Conservation (phyloP, 1,140 invertebrate genomes). For the Anastrepha ludens region DNA sequence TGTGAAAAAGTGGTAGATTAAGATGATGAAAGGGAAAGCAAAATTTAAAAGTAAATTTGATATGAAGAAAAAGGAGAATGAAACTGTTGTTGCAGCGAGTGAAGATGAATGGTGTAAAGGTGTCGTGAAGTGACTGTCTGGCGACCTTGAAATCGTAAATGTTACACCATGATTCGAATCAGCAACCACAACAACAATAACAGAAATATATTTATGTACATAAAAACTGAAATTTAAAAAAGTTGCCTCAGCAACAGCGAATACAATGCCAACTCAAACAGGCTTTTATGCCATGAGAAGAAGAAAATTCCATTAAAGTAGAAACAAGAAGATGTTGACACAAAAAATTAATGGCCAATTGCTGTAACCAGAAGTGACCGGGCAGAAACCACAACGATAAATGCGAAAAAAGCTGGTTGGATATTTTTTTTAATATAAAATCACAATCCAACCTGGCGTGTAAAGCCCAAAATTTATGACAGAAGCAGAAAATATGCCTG, state of each 20-base stretch:
- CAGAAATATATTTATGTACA: not conserved
- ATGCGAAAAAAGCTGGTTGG: too few relatives aligned
- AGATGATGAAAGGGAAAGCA: slow-evolving; percentile 16
- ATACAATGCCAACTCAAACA: slow-evolving; percentile 18
- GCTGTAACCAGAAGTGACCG: slow-evolving; percentile 22
- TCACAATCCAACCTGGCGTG: not conserved
- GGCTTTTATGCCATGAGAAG: slow-evolving; percentile 11
- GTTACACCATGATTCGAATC: not conserved
- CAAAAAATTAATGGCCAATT: slow-evolving; percentile 31
- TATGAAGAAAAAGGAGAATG: not conserved
- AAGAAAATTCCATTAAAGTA: not conserved
- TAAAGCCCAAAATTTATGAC: slow-evolving; percentile 15
- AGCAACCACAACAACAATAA: not conserved
- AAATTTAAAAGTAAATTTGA: not conserved
- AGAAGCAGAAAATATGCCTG: slow-evolving; percentile 18
- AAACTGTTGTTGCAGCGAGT: slow-evolving; percentile 12
- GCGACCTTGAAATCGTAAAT: slow-evolving; percentile 37
- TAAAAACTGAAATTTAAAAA: not conserved
- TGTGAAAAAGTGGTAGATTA: not conserved
- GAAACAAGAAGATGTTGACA: not conserved
- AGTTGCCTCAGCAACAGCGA: slow-evolving; percentile 22
- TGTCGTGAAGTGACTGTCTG: not conserved
- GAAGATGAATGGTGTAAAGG: slow-evolving; percentile 9
- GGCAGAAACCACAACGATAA: not conserved
- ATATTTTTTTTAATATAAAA: not conserved